Base-by-base conservation (phyloP, 2,113 vertebrate species). In the Thunnus maccoyii region DNA sequence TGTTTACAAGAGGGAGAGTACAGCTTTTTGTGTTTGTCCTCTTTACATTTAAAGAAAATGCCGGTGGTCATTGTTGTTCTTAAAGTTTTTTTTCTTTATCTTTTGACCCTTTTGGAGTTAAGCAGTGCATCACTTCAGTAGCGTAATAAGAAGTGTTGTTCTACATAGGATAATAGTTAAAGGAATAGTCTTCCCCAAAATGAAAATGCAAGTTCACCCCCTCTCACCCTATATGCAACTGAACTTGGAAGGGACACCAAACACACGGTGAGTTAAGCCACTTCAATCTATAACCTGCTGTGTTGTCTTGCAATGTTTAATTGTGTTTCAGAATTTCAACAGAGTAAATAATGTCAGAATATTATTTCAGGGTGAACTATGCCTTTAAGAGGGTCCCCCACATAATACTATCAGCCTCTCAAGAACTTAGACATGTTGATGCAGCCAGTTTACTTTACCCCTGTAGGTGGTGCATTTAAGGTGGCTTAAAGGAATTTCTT, bases 51-150 rank as follows among this genome's bases (percentile, higher is more conserved):
- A 73, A 46, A 80, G 78, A 88, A 84, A 86, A 81, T 58, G 86
- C 88, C 84, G 46, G 76, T 91, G 80, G 87, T 82, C 68, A 87
- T 69, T 85, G 56, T 84, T 84, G 66, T 79, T 82, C 50, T 81
- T 86, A 57, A 86, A 9, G 30, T 52, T 46, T 52, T 47, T 55
- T 63, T 44, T 57, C 2, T 52, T 51, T n/a, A 65, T 84, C 72
- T 50, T 47, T 41, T 22, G 7, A 74, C 44, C 72, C 58, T 65
- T 63, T 0, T 0, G 78, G 57, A 46, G 2, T 57, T 61, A 77
- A 67, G 63, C 66, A 18, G 18, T 64, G 52, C 32, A 32, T 58
- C 56, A 79, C 44, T 1, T 51, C 3, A 51, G 48, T 72, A 82
- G 41, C 36, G 22, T 22, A 22, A 80, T 52, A 51, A 68, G 54